Base-by-base conservation (phyloP, 2,113 vertebrate species). In the Galemys pyrenaicus region DNA sequence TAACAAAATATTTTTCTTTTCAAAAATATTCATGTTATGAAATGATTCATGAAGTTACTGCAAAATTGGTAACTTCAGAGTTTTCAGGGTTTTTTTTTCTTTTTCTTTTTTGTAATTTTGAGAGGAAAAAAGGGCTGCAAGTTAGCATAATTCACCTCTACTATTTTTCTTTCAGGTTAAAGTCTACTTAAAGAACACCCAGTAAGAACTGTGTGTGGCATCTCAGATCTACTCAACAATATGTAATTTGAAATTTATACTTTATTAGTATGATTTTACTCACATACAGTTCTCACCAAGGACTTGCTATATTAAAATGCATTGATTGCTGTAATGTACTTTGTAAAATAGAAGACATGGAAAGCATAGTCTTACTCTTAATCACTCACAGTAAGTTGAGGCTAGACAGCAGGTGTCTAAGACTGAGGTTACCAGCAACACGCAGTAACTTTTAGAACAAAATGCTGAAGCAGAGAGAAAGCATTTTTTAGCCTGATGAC, bases 81-180 rank as follows among this genome's bases (percentile, higher is more conserved):
- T 71, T 91, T 87, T 71, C 3, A 58, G 71, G 49, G 13, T 51
- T 51, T 51, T 51, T 51, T 51, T 51, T 24, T 83, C 82, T 71
- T 51, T 51, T 51, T 51, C 19, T 83, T 82, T 71, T 91, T 95
- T 88, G 37, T 56, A 88, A 85, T 39, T 68, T 77, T 90, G 46
- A 77, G 82, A 15, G 37, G 70, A 85, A 65, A 70, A 62, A 75
- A 85, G 7, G 56, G 82, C 44, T 94, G 81, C 51, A 86, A 68
- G 70, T 86, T 64, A 80, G 74, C 35, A 86, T 70, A 75, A 86
- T 39, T 56, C 17, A 81, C 64, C 77, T 71, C 20, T 44, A 84
- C 92, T 94, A 41, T 89, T 35, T 92, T 85, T 35, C 35, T 81
- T 81, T 88, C 60, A 89, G 35, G 37, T 39, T 85, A 80, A 96